These are phyloP conservation scores for Cydia pomonella DNA, from an alignment of 1,140 invertebrate genomes.

Conservation along the genomic window DNA sequence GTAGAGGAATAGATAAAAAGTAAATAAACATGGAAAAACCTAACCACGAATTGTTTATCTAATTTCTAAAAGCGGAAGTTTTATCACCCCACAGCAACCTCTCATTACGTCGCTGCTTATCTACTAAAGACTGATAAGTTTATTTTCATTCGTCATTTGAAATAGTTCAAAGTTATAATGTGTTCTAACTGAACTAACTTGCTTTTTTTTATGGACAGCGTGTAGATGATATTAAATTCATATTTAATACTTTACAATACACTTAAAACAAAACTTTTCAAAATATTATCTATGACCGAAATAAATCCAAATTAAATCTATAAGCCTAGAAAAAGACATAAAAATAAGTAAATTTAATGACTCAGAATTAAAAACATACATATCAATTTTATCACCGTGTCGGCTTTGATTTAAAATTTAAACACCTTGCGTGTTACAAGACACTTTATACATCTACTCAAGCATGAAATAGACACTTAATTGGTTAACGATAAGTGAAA, in stretches of 20 bases:
- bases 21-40: neutral
- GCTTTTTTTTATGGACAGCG: neutral
- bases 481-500: slow-evolving; percentile 24
- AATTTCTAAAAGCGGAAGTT: neutral
- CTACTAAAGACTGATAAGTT: too few species aligned
- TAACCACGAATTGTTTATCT: neutral
- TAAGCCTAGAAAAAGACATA: neutral
- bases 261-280: too few species aligned
- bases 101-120: too few species aligned
- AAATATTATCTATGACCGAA: neutral
- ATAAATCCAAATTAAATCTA: neutral
- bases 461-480: slow-evolving; percentile 28
- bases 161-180: neutral
- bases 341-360: neutral
- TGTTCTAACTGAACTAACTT: neutral
- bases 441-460: neutral
- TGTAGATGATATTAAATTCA: too few species aligned
- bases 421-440: slow-evolving; percentile 24
- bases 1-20: neutral
- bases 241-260: too few species aligned
- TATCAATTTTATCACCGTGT: slow-evolving; percentile 9
- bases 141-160: neutral
- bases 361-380: neutral
- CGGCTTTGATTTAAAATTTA: neutral
- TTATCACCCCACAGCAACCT: slow-evolving; percentile 2